phyloP scores from a whole-genome alignment of 2,888 invertebrate genomes.

The Lacanobia oleracea region DNA sequence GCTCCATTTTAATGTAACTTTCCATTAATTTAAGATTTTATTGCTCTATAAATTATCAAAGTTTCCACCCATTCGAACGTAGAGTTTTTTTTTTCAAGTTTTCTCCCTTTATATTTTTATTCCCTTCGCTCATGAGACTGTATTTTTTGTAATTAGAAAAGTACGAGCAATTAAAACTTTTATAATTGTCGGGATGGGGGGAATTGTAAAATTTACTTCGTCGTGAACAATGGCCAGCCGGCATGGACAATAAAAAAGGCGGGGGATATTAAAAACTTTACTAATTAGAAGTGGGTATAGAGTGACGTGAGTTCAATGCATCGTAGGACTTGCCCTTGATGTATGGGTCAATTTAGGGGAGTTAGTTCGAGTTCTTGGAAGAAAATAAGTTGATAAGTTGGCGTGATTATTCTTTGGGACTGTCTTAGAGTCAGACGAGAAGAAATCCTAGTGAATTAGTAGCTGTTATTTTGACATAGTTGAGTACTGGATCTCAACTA shows the following conservation, averaged over 20 bases:
- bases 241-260: constrained; percentile 85
- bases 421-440: background rate
- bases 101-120: constrained; percentile 77
- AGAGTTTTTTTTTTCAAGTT: constrained; percentile 65
- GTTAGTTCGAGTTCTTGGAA: constrained; percentile 16
- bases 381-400: constrained; percentile 14
- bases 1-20: constrained; percentile 55
- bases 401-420: constrained; percentile 14
- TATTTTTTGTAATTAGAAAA: constrained; percentile 90
- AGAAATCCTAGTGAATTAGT: background rate
- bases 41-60: constrained; percentile 71
- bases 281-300: constrained; percentile 83
- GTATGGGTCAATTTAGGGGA: constrained; percentile 53
- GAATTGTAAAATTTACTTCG: constrained; percentile 86
- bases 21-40: constrained; percentile 68
- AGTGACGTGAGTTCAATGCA: constrained; percentile 79
- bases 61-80: constrained; percentile 68
- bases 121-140: constrained; percentile 83
- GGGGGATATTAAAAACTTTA: constrained; percentile 85
- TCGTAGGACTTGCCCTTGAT: constrained; percentile 65
- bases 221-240: constrained; percentile 86
- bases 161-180: constrained; percentile 90
- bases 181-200: constrained; percentile 87
- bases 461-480: background rate
- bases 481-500: background rate